Percentiles rank a stretch among this genome's conserved stretches.
These are phyloP conservation scores for Cynodonichthys magdalenae DNA, from an alignment of 2,797 vertebrate genomes.

Conservation along the genomic window DNA sequence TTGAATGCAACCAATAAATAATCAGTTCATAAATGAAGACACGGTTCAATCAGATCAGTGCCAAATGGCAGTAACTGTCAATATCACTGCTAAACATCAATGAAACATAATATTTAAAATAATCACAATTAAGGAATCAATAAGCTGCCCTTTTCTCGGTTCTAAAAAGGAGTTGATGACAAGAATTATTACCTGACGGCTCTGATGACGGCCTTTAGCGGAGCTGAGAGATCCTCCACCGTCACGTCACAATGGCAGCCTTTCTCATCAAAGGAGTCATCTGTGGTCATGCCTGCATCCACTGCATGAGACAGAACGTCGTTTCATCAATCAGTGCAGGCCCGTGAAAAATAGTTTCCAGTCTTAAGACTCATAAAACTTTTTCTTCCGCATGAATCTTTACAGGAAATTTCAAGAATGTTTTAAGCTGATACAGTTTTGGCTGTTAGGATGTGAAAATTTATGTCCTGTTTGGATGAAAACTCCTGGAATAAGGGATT, in stretches of 20 bases:
- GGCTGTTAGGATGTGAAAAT: slow-evolving; percentile 50
- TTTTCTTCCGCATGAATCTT: slow-evolving; percentile 13
- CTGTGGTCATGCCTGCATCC: slow-evolving; percentile 87
- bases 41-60: neutral
- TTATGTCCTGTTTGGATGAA: slow-evolving; percentile 43
- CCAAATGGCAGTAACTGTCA: neutral
- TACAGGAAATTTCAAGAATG: slow-evolving; percentile 33
- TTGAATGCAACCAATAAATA: too few species aligned
- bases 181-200: slow-evolving; percentile 87
- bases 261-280: slow-evolving; percentile 92
- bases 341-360: slow-evolving; percentile 37
- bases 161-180: neutral
- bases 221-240: slow-evolving; percentile 92
- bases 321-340: slow-evolving; percentile 29
- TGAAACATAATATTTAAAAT: neutral
- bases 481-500: slow-evolving; percentile 26
- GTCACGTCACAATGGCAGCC: slow-evolving; percentile 96
- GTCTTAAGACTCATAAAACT: slow-evolving; percentile 42
- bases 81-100: slow-evolving; percentile 5
- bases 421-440: slow-evolving; percentile 48
- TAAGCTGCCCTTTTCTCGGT: neutral
- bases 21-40: too few species aligned
- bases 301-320: slow-evolving; percentile 75
- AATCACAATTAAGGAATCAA: neutral
- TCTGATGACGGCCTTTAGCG: slow-evolving; percentile 94